These are phyloP conservation scores for Plecturocebus donacophilus DNA, from an alignment of 2,113 vertebrate genomes.

Conservation along the genomic window DNA sequence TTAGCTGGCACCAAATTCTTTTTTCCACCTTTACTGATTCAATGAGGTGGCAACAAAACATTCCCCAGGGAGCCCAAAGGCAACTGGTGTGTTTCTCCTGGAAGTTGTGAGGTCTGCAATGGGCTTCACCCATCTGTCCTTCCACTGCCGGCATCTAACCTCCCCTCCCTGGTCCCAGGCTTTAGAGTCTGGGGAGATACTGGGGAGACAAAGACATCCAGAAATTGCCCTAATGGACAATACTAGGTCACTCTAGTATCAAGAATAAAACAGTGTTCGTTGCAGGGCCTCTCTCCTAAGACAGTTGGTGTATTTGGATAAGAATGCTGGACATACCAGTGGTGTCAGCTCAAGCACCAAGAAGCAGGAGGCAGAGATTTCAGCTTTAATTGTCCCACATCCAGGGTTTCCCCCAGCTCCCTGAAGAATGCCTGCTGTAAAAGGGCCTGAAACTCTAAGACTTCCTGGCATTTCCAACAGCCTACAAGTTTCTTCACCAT, in stretches of 20 bases:
- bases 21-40: background rate
- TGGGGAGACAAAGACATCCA: background rate
- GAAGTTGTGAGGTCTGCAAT: background rate
- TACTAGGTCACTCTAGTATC: background rate
- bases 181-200: background rate
- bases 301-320: background rate
- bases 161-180: too few species aligned
- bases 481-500: background rate
- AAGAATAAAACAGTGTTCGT: background rate
- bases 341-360: background rate
- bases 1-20: background rate
- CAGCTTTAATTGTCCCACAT: background rate
- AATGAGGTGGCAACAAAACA: conserved; percentile 19
- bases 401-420: background rate
- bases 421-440: background rate
- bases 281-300: background rate
- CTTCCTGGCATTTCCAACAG: background rate
- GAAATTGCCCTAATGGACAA: background rate
- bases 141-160: background rate
- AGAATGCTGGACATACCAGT: background rate
- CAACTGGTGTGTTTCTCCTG: background rate
- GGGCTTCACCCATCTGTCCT: background rate
- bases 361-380: background rate
- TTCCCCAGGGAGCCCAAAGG: background rate
- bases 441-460: background rate